Percentiles rank a stretch among this genome's conserved stretches.
These are phyloP conservation scores for Arizona elegans DNA, from an alignment of 2,113 vertebrate genomes.

Conservation along the genomic window DNA sequence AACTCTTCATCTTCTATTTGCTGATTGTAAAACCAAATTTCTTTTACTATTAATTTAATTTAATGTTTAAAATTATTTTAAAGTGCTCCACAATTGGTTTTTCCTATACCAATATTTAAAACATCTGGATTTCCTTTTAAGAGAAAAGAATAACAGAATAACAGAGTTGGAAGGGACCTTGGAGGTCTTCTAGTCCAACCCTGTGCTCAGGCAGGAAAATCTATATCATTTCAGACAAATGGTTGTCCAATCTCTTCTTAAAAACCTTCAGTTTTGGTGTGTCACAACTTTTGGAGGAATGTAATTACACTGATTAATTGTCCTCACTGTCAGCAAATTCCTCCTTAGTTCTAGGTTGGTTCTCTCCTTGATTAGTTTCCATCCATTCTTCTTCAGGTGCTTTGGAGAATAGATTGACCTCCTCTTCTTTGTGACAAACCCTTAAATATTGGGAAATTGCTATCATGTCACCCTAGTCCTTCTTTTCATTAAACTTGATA, in stretches of 20 bases:
- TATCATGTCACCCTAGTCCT: background rate
- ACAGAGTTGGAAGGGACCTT: background rate
- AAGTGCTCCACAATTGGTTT: background rate
- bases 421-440: background rate
- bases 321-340: background rate
- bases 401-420: background rate
- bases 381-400: background rate
- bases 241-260: background rate
- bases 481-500: background rate
- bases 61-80: background rate
- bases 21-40: background rate
- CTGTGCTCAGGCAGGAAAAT: background rate
- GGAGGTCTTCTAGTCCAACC: background rate
- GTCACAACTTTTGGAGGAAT: background rate
- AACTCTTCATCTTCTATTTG: background rate
- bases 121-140: background rate
- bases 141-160: background rate
- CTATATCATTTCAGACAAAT: background rate
- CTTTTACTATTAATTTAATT: background rate
- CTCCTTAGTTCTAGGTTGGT: background rate
- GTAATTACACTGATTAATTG: background rate
- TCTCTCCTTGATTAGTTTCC: background rate
- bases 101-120: background rate
- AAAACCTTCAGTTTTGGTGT: background rate
- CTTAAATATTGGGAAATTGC: background rate